Base-by-base conservation (phyloP, 2,888 invertebrate species). In the Nymphalis c-album region DNA sequence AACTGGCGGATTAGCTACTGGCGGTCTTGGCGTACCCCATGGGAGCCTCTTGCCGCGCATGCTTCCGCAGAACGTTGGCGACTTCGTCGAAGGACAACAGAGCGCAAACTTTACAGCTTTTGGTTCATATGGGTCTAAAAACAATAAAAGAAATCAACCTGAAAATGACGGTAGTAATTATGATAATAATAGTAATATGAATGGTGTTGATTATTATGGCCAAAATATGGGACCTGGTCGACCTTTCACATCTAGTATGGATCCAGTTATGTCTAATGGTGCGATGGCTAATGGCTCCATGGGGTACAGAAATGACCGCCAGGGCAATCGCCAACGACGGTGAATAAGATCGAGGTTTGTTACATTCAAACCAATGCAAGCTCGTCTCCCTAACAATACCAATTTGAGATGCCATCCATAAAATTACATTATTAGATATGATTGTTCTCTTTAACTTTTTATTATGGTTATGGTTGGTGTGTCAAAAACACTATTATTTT, bases 281-380 rank as follows among this genome's bases (percentile, higher is more conserved):
- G 86, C 86, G 86, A 83, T 77, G 87, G 85, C 85, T 71, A 86
- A 88, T 80, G 90, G 91, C 86, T 88, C 90, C 85, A 83, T 88
- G 91, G 91, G 91, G 90, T 90, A 90, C 86, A 82, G 82, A 82
- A 86, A 86, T 76, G 89, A 90, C 91, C 92, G 92, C 90, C 92
- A 90, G 91, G 89, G 90, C 82, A 88, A 89, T 84, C 91, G 88
- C 84, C 82, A 78, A 75, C 91, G 90, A 77, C 90, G 91, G 84
- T 91, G 91, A 91, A 88, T 82, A 79, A 76, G 74, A 81, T 80
- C 77, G 92, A 92, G 92, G 92, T 92, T 91, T 92, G 92, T 92
- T 89, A 85, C 78, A 85, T 87, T 88, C 85, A 85, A 88, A 87
- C 90, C 90, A 88, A 90, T 87, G 88, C 85, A 81, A 85, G 83